Evolutionary conservation across 2,113 vertebrate genomes (phyloP).

Genomic region (Saguinus imperator): DNA sequence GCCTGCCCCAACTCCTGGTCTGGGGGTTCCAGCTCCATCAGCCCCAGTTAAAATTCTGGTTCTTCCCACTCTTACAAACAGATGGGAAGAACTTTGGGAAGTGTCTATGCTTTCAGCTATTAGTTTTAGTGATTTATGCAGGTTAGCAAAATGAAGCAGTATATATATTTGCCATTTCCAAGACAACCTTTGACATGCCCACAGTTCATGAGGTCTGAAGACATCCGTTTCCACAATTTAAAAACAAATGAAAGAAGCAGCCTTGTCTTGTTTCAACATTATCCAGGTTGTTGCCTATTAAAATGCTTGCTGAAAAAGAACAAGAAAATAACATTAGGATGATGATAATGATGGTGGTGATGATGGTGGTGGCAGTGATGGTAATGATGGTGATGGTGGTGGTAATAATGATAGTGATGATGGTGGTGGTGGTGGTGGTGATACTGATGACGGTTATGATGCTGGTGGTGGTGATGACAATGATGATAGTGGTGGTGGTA

Average conservation of each 20-base stretch:
- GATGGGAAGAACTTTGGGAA: not conserved
- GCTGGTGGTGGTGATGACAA: not conserved
- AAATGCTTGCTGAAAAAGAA: constrained; percentile 60
- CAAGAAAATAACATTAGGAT: not conserved
- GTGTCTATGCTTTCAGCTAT: not conserved
- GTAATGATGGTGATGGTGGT: not conserved
- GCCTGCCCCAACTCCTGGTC: not conserved
- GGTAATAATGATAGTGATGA: not conserved
- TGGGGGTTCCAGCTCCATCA: not conserved
- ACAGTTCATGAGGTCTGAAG: not conserved
- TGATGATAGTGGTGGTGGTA: not conserved
- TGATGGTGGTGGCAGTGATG: too few relatives aligned
- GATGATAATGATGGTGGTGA: not conserved
- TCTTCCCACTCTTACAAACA: not conserved
- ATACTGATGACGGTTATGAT: not conserved
- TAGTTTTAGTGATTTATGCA: not conserved
- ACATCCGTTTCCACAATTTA: constrained; percentile 6
- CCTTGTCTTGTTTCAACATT: not conserved
- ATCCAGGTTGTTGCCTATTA: not conserved
- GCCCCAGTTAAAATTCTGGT: not conserved
- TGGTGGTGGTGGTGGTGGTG: not conserved
- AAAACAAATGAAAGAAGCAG: not conserved
- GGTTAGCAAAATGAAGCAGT: constrained; percentile 48
- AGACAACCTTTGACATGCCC: not conserved
- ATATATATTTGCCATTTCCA: not conserved